phyloP scores from a whole-genome alignment of 2,113 vertebrate species.

The Hydrolagus affinis region DNA sequence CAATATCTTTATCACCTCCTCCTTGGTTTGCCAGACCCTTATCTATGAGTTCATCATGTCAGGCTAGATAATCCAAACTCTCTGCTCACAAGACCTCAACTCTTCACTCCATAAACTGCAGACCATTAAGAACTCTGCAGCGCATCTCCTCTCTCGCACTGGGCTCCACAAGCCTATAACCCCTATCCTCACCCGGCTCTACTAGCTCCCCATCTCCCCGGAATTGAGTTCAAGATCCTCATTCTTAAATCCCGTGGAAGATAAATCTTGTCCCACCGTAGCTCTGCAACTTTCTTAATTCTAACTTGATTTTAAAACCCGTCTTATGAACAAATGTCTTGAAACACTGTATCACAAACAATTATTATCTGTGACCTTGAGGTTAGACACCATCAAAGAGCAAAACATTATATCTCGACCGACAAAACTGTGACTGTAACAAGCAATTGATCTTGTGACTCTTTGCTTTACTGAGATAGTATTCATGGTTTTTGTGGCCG shows the following conservation, averaged over 20 bases:
- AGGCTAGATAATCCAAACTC: not conserved
- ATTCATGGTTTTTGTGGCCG: too few relatives aligned
- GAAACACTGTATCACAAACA: too few relatives aligned
- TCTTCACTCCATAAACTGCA: not conserved
- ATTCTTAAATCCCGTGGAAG: not conserved
- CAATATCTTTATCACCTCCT: not conserved
- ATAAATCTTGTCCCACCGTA: not conserved
- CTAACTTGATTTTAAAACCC: too few relatives aligned
- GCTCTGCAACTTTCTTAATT: not conserved
- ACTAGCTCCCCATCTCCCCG: not conserved
- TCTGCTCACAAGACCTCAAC: not conserved
- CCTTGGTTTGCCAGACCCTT: not conserved
- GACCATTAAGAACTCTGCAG: not conserved
- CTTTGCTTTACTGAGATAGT: too few relatives aligned
- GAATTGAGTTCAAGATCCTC: not conserved
- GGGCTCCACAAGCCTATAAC: not conserved
- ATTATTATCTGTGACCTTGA: too few relatives aligned
- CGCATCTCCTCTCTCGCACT: not conserved
- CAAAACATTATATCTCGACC: too few relatives aligned
- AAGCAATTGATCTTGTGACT: too few relatives aligned
- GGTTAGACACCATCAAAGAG: too few relatives aligned
- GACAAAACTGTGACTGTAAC: too few relatives aligned
- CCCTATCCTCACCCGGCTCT: not conserved
- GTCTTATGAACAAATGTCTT: too few relatives aligned
- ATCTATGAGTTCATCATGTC: not conserved